A percentile compares a stretch with the other conserved stretches of the same genome.
Conservation (phyloP, 2,113 vertebrate genomes). For the Grallaria varia region DNA sequence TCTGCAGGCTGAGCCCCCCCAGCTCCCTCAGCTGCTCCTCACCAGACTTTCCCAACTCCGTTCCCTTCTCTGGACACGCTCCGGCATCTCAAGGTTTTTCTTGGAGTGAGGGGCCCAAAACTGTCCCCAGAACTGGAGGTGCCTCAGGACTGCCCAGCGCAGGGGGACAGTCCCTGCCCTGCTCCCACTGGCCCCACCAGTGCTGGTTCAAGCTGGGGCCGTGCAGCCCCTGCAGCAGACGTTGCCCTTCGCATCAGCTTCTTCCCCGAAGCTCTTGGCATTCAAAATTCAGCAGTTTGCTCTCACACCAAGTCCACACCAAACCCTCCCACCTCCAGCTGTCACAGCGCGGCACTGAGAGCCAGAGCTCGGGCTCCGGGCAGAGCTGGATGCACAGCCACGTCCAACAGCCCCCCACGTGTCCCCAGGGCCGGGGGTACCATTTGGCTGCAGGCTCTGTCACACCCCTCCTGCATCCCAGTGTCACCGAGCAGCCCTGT, state of each 20-base stretch:
- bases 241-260: not conserved
- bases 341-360: rapidly evolving
- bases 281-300: not conserved
- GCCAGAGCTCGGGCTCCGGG: not conserved
- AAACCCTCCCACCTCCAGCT: not conserved
- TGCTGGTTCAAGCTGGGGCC: not conserved
- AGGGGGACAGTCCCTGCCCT: not conserved
- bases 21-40: not conserved
- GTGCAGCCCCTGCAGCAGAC: not conserved
- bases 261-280: not conserved
- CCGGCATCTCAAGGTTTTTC: not conserved
- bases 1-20: not conserved
- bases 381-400: not conserved
- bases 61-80: not conserved
- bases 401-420: not conserved
- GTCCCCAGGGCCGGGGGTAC: not conserved
- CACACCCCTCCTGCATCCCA: not conserved
- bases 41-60: not conserved
- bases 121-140: not conserved
- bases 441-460: rapidly evolving
- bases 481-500: not conserved
- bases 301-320: not conserved
- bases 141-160: not conserved
- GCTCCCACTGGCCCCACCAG: not conserved
- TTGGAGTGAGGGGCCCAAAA: not conserved